Base-by-base conservation (phyloP, 2,888 invertebrate genomes). In the Polyommatus icarus region DNA sequence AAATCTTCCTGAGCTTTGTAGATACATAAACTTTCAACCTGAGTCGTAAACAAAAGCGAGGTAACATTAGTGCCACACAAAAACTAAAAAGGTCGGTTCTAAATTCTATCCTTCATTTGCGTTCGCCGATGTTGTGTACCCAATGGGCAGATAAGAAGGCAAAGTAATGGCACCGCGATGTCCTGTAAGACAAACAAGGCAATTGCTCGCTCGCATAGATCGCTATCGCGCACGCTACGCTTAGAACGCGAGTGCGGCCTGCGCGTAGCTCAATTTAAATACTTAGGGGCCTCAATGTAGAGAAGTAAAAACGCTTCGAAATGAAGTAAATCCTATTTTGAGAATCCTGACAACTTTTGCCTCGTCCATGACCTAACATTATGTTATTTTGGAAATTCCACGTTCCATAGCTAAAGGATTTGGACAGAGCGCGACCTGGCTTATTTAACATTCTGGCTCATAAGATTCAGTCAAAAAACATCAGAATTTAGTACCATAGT, bases 111-210 rank as follows among this genome's bases (percentile, higher is more conserved):
- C 77, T 80, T 82, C 83, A 81, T 80, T 82, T 86, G 84, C 86
- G 86, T 81, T 82, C 83, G 85, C 84, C 85, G 83, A 83, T 80
- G 80, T 83, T 81, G 83, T 79, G 72, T 71, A 36, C 71, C 81
- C 80, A 67, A 32, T 67, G 67, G 29, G 67, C 67, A 83, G 80
- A 80, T 80, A 80, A 79, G 78, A 76, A 71, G 81, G 78, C 80
- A 78, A 81, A 81, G 79, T 82, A 80, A 82, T 81, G 81, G 81
- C 82, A 79, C 79, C 81, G 84, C 78, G 80, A 79, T 78, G 82
- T 79, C 79, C 82, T 78, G 85, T 83, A 87, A 86, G 88, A 91
- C 91, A 91, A 90, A 92, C 91, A 90, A 89, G 91, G 90, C 91
- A 90, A 91, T 91, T 90, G 91, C 88, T 86, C 83, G 85, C 83